A percentile compares a stretch with the other conserved stretches of the same genome.
phyloP scores from a whole-genome alignment of 2,797 vertebrate genomes.

The Sphenopsis melanotis region DNA sequence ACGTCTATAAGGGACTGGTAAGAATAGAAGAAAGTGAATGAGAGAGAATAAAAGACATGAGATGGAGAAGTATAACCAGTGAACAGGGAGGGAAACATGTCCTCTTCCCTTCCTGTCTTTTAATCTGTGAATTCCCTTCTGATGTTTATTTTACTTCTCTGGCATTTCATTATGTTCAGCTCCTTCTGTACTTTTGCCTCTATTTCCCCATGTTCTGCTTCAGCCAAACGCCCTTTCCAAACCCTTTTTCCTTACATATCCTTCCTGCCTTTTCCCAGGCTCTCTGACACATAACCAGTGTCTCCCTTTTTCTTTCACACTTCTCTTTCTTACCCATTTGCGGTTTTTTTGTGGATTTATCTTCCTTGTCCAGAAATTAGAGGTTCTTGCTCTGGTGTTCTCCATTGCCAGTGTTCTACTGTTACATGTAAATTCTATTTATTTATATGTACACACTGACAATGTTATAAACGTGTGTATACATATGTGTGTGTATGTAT shows the following conservation, averaged over 20 bases:
- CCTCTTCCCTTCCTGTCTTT: not conserved
- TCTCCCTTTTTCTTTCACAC: not conserved
- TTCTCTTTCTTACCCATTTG: not conserved
- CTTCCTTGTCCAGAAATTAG: not conserved
- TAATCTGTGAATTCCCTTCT: not conserved
- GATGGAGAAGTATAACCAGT: not conserved
- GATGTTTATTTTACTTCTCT: not conserved
- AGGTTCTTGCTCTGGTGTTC: not conserved
- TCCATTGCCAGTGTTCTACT: not conserved
- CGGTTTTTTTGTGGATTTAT: not conserved
- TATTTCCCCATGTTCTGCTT: not conserved
- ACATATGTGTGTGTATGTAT: fast-evolving
- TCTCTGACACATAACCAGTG: not conserved
- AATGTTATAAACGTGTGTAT: not conserved
- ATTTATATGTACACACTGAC: not conserved
- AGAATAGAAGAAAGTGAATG: not conserved
- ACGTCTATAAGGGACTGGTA: not conserved
- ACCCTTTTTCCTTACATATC: not conserved
- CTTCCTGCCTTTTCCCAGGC: not conserved
- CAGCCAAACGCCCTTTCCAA: not conserved
- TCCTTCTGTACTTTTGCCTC: not conserved
- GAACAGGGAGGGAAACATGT: not conserved
- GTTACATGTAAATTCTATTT: not conserved
- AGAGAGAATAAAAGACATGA: not conserved
- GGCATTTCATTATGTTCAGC: not conserved